phyloP scores from a whole-genome alignment of 2,797 vertebrate genomes.

The Galaxias olidus region DNA sequence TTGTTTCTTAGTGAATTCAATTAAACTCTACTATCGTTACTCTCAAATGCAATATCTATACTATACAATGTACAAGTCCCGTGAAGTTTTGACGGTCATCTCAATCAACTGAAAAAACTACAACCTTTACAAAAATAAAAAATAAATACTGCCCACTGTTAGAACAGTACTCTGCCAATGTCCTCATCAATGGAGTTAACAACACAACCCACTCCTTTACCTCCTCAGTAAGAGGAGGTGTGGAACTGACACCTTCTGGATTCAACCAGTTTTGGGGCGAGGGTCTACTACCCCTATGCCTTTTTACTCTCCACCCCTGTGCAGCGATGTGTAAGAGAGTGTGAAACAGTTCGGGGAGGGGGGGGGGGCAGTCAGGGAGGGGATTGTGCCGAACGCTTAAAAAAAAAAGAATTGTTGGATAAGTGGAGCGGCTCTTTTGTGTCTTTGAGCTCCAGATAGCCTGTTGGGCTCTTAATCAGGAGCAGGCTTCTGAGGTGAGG shows the following conservation, averaged over 20 bases:
- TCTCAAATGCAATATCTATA: no score
- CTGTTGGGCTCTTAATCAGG: constrained; percentile 75
- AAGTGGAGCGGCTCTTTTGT: constrained; percentile 75
- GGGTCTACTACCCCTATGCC: constrained; percentile 30
- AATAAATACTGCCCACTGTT: no score
- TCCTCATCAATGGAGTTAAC: no score
- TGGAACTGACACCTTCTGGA: constrained; percentile 24
- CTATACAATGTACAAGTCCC: no score
- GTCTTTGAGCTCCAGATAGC: constrained; percentile 72
- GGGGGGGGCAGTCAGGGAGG: not conserved
- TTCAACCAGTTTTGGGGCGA: no score
- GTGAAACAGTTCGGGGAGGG: constrained; percentile 21
- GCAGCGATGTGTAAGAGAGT: constrained; percentile 66
- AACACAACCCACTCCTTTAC: no score
- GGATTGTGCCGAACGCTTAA: constrained; percentile 52
- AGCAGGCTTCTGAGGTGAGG: constrained; percentile 57
- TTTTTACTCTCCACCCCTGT: constrained; percentile 31
- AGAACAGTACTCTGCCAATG: no score
- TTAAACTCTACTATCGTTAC: no score
- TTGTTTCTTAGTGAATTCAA: no score
- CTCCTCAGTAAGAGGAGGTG: constrained; percentile 33
- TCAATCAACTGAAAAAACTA: no score
- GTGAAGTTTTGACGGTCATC: no score
- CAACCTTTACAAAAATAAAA: no score
- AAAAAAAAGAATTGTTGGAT: constrained; percentile 69